Percentiles rank a stretch among this genome's conserved stretches.
phyloP scores from a whole-genome alignment of 2,113 vertebrate genomes.

The Myxocyprinus asiaticus region DNA sequence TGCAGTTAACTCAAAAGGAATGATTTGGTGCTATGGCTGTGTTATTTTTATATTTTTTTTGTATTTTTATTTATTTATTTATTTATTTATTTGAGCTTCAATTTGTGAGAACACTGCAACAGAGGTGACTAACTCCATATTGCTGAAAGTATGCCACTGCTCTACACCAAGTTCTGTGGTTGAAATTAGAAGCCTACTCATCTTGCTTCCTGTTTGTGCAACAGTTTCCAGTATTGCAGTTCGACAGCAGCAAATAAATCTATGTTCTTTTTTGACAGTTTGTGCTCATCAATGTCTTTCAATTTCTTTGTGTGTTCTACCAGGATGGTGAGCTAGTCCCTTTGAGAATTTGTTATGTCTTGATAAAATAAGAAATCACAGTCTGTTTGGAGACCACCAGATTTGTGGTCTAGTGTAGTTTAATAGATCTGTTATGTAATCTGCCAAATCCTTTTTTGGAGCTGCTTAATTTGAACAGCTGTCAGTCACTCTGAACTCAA shows the following conservation, averaged over 20 bases:
- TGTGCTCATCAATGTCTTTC: neutral
- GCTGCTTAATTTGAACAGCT: constrained; percentile 1
- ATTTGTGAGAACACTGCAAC: neutral
- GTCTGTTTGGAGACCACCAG: neutral
- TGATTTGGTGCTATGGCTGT: neutral
- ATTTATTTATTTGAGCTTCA: neutral
- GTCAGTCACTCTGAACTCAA: neutral
- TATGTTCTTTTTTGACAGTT: neutral
- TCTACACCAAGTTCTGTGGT: constrained; percentile 6
- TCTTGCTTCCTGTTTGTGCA: constrained; percentile 43
- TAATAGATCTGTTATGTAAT: neutral
- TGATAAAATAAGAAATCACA: neutral
- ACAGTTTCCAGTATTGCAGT: constrained; percentile 25
- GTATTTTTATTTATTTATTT: neutral
- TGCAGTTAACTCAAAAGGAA: neutral
- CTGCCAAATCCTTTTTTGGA: neutral
- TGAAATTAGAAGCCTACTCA: neutral
- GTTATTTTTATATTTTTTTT: neutral
- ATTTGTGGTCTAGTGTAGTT: neutral
- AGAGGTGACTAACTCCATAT: neutral
- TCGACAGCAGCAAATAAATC: neutral
- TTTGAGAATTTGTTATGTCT: neutral
- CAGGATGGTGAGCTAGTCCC: neutral
- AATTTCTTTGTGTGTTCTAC: no score
- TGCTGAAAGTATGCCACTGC: neutral